Percentiles rank a stretch among this genome's conserved stretches.
Conservation (phyloP, 1,140 invertebrate species). For the Calephelis virginiensis region DNA sequence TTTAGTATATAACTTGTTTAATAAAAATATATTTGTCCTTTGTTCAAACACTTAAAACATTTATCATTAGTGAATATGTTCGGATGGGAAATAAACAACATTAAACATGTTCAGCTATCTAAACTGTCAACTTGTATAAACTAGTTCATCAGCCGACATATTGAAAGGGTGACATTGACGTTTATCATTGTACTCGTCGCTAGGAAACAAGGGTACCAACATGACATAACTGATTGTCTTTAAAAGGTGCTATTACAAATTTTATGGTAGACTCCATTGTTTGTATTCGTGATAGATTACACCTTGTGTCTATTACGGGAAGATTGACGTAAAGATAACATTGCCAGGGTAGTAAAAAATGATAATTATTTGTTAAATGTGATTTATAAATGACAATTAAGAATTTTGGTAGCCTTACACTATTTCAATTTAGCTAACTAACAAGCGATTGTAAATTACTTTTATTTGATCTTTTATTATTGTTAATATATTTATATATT, state of each 20-base stretch:
- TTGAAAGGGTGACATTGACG: slow-evolving; percentile 6
- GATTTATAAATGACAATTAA: too few species aligned
- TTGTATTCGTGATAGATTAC: slow-evolving; percentile 10
- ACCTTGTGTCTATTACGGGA: slow-evolving; percentile 3
- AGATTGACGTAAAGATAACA: slow-evolving; percentile 3
- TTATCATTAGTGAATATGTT: background rate
- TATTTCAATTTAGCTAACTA: too few species aligned
- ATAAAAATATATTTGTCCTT: too few species aligned
- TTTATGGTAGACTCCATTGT: slow-evolving; percentile 6
- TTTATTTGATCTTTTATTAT: too few species aligned
- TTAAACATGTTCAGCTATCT: slow-evolving; percentile 1
- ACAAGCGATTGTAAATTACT: too few species aligned
- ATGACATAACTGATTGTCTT: slow-evolving; percentile 10
- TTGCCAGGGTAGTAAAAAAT: background rate
- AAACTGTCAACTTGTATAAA: slow-evolving; percentile 13
- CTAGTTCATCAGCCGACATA: slow-evolving; percentile 7
- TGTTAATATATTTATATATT: too few species aligned
- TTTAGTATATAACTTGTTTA: too few species aligned
- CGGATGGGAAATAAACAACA: background rate
- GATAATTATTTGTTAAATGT: background rate
- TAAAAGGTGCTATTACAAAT: slow-evolving; percentile 15
- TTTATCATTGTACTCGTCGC: slow-evolving; percentile 8
- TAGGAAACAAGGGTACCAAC: slow-evolving; percentile 12
- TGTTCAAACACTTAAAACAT: background rate
- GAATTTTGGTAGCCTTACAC: too few species aligned